phyloP scores from a whole-genome alignment of 2,113 vertebrate genomes.

The Hydrochoerus hydrochaeris region DNA sequence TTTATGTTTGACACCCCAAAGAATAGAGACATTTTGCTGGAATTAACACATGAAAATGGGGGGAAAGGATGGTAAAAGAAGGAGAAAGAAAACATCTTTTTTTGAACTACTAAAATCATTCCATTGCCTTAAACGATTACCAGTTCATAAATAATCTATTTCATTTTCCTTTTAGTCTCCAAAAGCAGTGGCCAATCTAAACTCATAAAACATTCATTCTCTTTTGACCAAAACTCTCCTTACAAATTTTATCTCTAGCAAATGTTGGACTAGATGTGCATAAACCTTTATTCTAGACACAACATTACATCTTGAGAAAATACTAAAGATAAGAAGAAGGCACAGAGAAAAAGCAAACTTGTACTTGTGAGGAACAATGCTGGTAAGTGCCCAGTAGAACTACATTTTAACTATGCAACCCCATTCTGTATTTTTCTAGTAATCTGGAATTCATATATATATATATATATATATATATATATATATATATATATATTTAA shows the following conservation, averaged over 20 bases:
- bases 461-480: slow-evolving; percentile 26
- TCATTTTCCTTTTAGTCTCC: slow-evolving; percentile 37
- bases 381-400: not conserved
- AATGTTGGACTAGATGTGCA: not conserved
- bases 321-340: not conserved
- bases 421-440: not conserved
- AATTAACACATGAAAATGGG: not conserved
- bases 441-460: slow-evolving; percentile 14
- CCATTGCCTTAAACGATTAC: not conserved
- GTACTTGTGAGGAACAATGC: not conserved
- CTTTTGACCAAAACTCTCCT: slow-evolving; percentile 44
- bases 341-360: not conserved
- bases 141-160: not conserved
- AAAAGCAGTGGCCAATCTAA: slow-evolving; percentile 10
- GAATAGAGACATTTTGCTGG: not conserved
- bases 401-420: not conserved
- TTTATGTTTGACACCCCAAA: not conserved
- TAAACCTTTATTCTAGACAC: not conserved
- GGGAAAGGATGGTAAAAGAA: not conserved
- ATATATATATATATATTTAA: not conserved
- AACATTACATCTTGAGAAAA: not conserved
- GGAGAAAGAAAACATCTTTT: not conserved
- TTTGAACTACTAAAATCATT: slow-evolving; percentile 28
- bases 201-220: slow-evolving; percentile 8
- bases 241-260: not conserved